Conservation (phyloP, 2,888 invertebrate genomes). For the Morpho achilles region DNA sequence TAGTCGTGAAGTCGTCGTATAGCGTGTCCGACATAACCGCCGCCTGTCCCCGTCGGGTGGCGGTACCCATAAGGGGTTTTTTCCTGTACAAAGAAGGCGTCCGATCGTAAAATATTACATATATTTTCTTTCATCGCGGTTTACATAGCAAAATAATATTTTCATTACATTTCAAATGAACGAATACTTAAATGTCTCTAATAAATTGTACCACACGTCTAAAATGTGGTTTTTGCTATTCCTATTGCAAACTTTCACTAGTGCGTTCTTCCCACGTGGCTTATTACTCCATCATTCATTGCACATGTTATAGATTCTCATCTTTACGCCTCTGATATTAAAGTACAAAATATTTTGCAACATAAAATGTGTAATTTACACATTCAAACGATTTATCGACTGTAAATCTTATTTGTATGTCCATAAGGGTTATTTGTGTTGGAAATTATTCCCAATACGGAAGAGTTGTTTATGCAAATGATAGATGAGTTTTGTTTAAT, state of each 20-base stretch:
- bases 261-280: constrained; percentile 38
- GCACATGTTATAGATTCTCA: constrained; percentile 4
- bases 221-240: constrained; percentile 35
- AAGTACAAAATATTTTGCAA: neutral
- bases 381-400: neutral
- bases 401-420: neutral
- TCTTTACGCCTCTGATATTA: constrained; percentile 9
- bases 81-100: too few relatives aligned
- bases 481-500: constrained; percentile 10
- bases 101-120: too few relatives aligned
- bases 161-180: too few relatives aligned
- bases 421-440: neutral
- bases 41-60: too few relatives aligned
- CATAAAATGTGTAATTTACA: constrained; percentile 4
- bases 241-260: constrained; percentile 41
- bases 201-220: constrained; percentile 23
- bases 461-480: constrained; percentile 12
- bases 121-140: too few relatives aligned
- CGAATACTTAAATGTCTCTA: neutral
- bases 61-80: fast-evolving
- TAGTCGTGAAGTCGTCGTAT: too few relatives aligned
- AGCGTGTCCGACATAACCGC: too few relatives aligned
- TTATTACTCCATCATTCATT: constrained; percentile 19
- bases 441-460: neutral
- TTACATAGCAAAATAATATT: too few relatives aligned